Conservation (phyloP, 2,113 vertebrate species). For the Upupa epops region DNA sequence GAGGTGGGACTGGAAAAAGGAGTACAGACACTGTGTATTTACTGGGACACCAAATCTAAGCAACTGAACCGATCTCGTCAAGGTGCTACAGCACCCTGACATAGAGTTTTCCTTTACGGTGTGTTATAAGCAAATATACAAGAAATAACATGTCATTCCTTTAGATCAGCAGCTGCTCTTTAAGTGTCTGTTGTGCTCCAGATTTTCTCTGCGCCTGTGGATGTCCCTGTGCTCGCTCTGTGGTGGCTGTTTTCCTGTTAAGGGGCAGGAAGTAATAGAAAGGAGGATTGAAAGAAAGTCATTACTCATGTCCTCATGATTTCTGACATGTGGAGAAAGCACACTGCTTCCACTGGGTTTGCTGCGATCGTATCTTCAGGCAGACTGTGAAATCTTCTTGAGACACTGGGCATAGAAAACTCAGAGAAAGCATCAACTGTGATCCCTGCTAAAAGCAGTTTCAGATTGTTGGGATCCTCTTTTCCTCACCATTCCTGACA, state of each 20-base stretch:
- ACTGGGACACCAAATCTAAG: not conserved
- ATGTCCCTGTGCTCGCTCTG: slow-evolving; percentile 15
- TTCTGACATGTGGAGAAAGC: not conserved
- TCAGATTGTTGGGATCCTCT: not conserved
- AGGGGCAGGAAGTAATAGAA: slow-evolving; percentile 42
- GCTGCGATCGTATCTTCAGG: accelerated
- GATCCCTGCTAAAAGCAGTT: not conserved
- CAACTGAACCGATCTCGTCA: not conserved
- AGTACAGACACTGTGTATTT: not conserved
- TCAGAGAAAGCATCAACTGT: not conserved
- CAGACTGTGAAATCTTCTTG: not conserved
- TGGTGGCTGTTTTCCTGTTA: slow-evolving; percentile 53
- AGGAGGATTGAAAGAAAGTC: slow-evolving; percentile 34
- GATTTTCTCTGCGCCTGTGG: not conserved
- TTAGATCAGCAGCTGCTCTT: not conserved
- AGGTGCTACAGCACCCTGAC: not conserved
- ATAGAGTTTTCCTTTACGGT: not conserved
- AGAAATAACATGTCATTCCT: not conserved
- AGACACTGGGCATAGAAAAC: too few species aligned
- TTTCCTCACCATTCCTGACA: not conserved
- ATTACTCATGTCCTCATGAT: slow-evolving; percentile 53
- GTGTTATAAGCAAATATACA: not conserved
- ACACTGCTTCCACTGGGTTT: not conserved
- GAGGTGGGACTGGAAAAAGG: slow-evolving; percentile 20
- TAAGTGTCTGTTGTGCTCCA: slow-evolving; percentile 9